Evolutionary conservation across 2,797 vertebrate genomes (phyloP).

Genomic region (Anomalospiza imberbis): DNA sequence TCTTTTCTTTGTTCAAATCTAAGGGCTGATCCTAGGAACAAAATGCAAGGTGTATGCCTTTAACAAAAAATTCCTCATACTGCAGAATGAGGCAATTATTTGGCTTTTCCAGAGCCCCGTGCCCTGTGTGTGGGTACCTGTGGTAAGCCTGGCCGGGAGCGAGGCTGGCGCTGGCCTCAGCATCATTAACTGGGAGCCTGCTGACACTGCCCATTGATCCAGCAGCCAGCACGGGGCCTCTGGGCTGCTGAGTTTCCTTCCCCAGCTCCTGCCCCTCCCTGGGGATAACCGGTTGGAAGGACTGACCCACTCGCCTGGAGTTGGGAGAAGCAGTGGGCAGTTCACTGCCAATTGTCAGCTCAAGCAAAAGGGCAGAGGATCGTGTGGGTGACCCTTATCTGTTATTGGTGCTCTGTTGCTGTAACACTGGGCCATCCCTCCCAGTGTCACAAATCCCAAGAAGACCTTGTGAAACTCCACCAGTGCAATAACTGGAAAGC

Average conservation of each 20-base stretch:
- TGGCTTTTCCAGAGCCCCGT: conserved; percentile 44
- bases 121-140: conserved; percentile 38
- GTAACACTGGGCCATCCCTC: conserved; percentile 5
- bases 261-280: conserved; percentile 57
- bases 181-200: conserved; percentile 78
- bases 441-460: background rate
- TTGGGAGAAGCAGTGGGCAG: conserved; percentile 53
- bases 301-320: conserved; percentile 45
- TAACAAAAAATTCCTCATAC: background rate
- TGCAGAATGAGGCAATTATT: conserved; percentile 74
- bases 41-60: conserved; percentile 50
- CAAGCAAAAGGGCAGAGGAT: conserved; percentile 38
- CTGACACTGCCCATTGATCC: conserved; percentile 78
- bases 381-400: background rate
- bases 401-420: background rate
- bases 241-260: conserved; percentile 33
- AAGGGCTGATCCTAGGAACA: conserved; percentile 20
- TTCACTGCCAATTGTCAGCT: conserved; percentile 61
- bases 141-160: conserved; percentile 66
- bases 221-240: conserved; percentile 55
- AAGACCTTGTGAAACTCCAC: conserved; percentile 22
- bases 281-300: conserved; percentile 64
- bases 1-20: conserved; percentile 29
- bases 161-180: conserved; percentile 47
- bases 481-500: background rate